Evolutionary conservation across 1,140 invertebrate species (phyloP), one percentile per base, ranked within the genome.

Genomic region (Leucophenga varia): DNA sequence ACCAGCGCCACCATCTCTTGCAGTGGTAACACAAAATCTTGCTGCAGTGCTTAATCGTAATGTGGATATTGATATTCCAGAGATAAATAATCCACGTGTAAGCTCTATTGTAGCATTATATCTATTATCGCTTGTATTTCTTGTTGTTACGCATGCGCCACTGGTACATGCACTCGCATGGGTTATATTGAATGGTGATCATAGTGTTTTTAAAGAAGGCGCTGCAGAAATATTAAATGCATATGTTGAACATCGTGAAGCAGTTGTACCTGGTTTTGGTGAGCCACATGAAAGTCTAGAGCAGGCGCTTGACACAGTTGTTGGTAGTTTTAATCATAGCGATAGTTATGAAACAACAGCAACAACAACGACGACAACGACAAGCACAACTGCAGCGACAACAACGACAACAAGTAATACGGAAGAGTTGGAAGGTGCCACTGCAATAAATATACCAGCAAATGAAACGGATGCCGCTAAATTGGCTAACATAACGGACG

Each of bases 81-180:
- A 77, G 74, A 81, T 53, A 74, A 63, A 71, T n/a, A 81, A 82
- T 74, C 86, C 87, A 12, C 82, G 84, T 54, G 86, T 94, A 1
- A 94, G 92, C 47, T 88, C 89, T 44, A 90, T 96, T 3, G 91
- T 97, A 1, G 84, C 93, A 1, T 78, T 98, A 35, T 98, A 95
- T 79, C 77, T 98, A 31, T 76, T 97, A 31, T 96, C 94, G 3
- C 90, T 97, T 85, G 92, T 97, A n/a, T 97, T 97, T 78, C 79
- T 97, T 21, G 97, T 98, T 48, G 85, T 97, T 43, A 89, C 87
- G 1, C 90, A 97, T 70, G 82, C 84, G 7, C 91, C 93, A 2
- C 80, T 98, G 41, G 91, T 97, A 8, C 87, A 90, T 61, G 86
- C 89, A 1, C 72, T 98, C 45, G 91, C 93, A 20, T 87, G 90